These are phyloP conservation scores for Drosophila tripunctata DNA, from an alignment of 2,888 invertebrate genomes.

Conservation along the genomic window DNA sequence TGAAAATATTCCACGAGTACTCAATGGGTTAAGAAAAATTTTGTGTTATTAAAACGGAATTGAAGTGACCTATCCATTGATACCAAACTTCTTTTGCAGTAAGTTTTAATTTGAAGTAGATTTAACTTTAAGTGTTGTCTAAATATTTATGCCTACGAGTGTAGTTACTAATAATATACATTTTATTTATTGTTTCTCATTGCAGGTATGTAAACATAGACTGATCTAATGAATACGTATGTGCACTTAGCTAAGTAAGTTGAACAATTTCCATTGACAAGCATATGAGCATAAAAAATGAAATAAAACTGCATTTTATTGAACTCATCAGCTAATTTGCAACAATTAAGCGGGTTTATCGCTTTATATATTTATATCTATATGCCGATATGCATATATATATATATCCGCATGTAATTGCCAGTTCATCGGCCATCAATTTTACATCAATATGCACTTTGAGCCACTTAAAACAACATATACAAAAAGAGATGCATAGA, in stretches of 20 bases:
- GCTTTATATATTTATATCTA: neutral
- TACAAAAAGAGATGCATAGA: neutral
- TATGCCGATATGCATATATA: slow-evolving; percentile 13
- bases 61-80: too few species aligned
- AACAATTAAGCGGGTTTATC: slow-evolving; percentile 61
- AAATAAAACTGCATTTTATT: slow-evolving; percentile 25
- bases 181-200: neutral
- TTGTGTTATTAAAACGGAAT: too few species aligned
- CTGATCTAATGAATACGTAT: neutral
- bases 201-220: slow-evolving; percentile 45
- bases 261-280: slow-evolving; percentile 8
- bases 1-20: too few species aligned
- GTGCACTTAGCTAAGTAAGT: slow-evolving; percentile 3
- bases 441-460: slow-evolving; percentile 69
- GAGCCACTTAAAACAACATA: slow-evolving; percentile 44
- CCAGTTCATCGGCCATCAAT: slow-evolving; percentile 51
- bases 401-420: slow-evolving; percentile 49
- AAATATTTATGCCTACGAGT: too few species aligned
- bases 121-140: neutral
- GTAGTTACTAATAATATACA: neutral
- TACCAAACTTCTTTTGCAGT: too few species aligned
- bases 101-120: too few species aligned
- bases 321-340: slow-evolving; percentile 56
- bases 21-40: too few species aligned
- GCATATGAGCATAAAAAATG: neutral